These are phyloP conservation scores for Enteromius viviparus DNA, from an alignment of 2,797 vertebrate genomes.

Conservation along the genomic window DNA sequence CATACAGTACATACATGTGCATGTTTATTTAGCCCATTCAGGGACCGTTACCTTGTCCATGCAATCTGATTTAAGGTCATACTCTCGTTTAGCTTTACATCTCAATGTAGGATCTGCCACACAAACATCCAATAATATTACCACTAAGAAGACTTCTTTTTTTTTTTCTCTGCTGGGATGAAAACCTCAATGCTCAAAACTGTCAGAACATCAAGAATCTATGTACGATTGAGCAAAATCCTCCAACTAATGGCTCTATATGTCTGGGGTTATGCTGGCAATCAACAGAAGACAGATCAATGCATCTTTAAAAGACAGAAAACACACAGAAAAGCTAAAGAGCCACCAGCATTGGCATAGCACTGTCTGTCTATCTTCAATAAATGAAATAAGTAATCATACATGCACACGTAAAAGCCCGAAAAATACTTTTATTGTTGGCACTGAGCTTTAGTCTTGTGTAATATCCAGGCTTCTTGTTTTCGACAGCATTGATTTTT, in stretches of 20 bases:
- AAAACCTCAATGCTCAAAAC: background rate
- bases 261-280: background rate
- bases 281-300: conserved; percentile 5
- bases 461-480: conserved; percentile 27
- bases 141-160: too few species aligned
- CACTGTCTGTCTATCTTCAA: background rate
- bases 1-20: too few species aligned
- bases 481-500: conserved; percentile 40
- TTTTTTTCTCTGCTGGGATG: background rate
- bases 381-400: background rate
- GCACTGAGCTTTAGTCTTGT: conserved; percentile 16
- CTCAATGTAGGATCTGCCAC: too few species aligned
- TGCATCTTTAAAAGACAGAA: background rate
- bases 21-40: too few species aligned
- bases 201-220: background rate
- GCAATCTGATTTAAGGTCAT: too few species aligned
- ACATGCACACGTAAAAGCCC: conserved; percentile 4
- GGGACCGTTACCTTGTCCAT: too few species aligned
- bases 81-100: too few species aligned
- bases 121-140: too few species aligned
- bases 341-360: background rate
- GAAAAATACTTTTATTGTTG: background rate
- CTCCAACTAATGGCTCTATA: background rate
- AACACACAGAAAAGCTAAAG: background rate
- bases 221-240: background rate